Evolutionary conservation across 2,797 vertebrate genomes (phyloP), one percentile per base, ranked within the genome.

Genomic region (Tarsius wallacei): DNA sequence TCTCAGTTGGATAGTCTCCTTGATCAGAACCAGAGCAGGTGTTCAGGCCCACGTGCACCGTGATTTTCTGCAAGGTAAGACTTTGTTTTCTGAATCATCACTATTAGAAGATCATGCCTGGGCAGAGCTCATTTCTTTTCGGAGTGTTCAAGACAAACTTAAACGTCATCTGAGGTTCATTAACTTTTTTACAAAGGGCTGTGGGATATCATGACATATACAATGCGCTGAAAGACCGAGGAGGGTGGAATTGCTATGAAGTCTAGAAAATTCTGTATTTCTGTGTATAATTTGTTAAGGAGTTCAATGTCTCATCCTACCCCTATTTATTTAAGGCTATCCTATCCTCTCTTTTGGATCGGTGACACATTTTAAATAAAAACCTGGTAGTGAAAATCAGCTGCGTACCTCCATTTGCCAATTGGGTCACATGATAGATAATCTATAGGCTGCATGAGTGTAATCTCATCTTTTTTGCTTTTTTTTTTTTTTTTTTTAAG

Each of bases 31-130:
- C 15, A 31, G 16, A 74, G 91, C 76, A 33, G 64, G 81, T 36
- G 47, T 28, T 13, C 21, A 17, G 33, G 22, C 5, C 7, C 64
- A 24, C 0, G 0, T 14, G 61, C 14, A 2, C 17, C 2, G 0
- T 0, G 12, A n/a, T 57, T 84, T 96, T 61, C 51, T 71, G 49
- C 71, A 93, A 90, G 53, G 51, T 53, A 17, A 82, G 47, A 2
- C n/a, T 73, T 31, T 49, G 33, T 13, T 78, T 93, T 59, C 59
- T 66, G 53, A 12, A 31, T 82, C 63, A 5, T 28, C 89, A 7
- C 26, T n/a, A 13, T 51, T 24, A 64, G 57, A 80, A 78, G 42
- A 49, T 8, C 21, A 36, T 15, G 4, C 26, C 1, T 5, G 36
- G 26, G 14, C 59, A 73, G 3, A 42, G 1, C 16, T 71, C 51